Conservation (phyloP, 2,113 vertebrate genomes). For the Podarcis cretensis region DNA sequence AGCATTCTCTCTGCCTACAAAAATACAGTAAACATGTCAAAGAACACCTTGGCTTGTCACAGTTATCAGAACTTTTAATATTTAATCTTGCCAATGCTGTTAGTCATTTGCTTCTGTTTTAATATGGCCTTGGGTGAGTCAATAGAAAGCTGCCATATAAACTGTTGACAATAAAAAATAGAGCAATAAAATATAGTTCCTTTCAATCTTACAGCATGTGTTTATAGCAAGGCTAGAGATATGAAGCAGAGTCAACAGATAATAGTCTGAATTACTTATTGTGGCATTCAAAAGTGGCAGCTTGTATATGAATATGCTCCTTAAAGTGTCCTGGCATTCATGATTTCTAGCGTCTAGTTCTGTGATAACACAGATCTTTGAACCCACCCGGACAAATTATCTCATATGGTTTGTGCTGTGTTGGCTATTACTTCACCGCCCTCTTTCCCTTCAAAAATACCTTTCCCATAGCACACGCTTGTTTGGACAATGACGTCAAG, state of each 20-base stretch:
- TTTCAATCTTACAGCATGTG: neutral
- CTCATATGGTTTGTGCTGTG: neutral
- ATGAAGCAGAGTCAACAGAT: neutral
- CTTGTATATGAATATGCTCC: neutral
- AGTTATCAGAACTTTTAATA: neutral
- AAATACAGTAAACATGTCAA: neutral
- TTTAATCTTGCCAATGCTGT: neutral
- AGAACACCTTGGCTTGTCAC: neutral
- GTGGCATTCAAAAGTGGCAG: neutral
- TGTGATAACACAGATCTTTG: neutral
- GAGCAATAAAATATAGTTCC: neutral
- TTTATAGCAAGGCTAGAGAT: neutral
- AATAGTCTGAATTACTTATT: neutral
- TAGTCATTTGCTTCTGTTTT: neutral
- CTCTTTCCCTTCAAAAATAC: neutral
- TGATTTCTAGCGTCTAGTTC: neutral
- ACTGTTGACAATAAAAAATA: neutral
- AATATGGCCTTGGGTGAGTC: neutral
- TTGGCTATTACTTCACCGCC: neutral
- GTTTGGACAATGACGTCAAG: neutral
- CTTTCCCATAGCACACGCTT: neutral
- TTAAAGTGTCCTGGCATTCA: neutral
- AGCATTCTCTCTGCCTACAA: neutral
- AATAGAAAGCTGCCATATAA: neutral
- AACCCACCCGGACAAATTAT: neutral